phyloP scores from a whole-genome alignment of 2,113 vertebrate species.

The Malurus cyaneus region DNA sequence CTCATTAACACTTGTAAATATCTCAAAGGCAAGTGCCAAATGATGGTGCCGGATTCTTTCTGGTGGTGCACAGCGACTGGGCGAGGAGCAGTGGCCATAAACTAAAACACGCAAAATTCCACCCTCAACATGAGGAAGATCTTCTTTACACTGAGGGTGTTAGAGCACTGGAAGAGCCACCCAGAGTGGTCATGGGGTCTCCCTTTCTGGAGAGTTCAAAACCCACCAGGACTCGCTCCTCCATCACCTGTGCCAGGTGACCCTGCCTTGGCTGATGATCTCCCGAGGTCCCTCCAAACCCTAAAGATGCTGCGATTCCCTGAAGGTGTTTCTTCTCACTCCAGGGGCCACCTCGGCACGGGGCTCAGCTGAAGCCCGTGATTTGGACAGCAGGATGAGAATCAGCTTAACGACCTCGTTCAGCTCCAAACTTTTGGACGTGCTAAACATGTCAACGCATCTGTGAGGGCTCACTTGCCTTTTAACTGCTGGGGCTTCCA shows the following conservation, averaged over 20 bases:
- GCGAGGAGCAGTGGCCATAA: not conserved
- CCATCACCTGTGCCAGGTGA: not conserved
- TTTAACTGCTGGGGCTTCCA: not conserved
- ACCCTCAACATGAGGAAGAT: not conserved
- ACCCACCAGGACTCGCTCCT: not conserved
- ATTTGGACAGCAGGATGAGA: not conserved
- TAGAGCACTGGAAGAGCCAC: not conserved
- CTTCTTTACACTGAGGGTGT: not conserved
- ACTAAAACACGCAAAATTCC: not conserved
- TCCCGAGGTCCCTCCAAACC: not conserved
- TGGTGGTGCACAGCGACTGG: not conserved
- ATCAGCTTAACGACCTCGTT: not conserved
- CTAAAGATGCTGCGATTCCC: rapidly evolving
- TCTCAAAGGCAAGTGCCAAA: not conserved
- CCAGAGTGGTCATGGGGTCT: no score
- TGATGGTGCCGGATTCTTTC: not conserved
- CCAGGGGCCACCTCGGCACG: rapidly evolving
- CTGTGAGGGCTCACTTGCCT: no score
- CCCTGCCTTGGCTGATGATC: not conserved
- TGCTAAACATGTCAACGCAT: rapidly evolving
- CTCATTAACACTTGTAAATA: not conserved
- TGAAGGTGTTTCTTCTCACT: not conserved
- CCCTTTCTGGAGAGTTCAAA: not conserved
- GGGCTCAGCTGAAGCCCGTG: not conserved
- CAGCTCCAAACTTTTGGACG: not conserved